Evolutionary conservation across 2,888 invertebrate genomes (phyloP), one percentile per base, ranked within the genome.

Genomic region (Agonopterix subpropinquella): DNA sequence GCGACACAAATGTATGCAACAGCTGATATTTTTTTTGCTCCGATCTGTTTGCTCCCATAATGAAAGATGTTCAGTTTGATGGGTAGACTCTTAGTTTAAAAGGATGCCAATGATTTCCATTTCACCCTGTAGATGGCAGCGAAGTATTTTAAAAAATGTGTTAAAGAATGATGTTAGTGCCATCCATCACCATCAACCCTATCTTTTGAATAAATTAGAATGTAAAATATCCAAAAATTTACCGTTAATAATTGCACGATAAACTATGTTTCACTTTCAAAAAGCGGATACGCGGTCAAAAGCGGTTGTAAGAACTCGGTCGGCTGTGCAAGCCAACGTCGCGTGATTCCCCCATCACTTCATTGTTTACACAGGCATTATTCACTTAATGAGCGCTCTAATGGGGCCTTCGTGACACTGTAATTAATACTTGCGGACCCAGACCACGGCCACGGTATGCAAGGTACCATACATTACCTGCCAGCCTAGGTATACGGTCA

Each of bases 321-420:
- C 63, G 42, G 11, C 11, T 42, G 65, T 63, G 69, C 75, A 71
- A 79, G 72, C 69, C 78, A 82, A 56, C 70, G 73, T 80, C 76
- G 79, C 81, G 82, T 81, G 80, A 75, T 82, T 80, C 79, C 80
- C 66, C 70, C 70, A 70, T 70, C 65, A 67, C 65, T 68, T 67
- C 69, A 70, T 77, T 81, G 83, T 82, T 78, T 79, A 72, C 74
- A 73, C 65, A 72, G 62, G 66, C 66, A 79, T 81, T 81, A 82
- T 67, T 65, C 71, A 69, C 62, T 73, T 80, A 83, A 81, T 82
- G 76, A 81, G 72, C 57, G 65, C 68, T 66, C 69, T 80, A 77
- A 80, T 78, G 62, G 64, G 53, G 53, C 53, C 67, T 72, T 61
- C 73, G 73, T 76, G 77, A 73, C 70, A 61, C 59, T 64, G 67